Base-by-base conservation (phyloP, 2,113 vertebrate species). In the Ptilonorhynchus violaceus region DNA sequence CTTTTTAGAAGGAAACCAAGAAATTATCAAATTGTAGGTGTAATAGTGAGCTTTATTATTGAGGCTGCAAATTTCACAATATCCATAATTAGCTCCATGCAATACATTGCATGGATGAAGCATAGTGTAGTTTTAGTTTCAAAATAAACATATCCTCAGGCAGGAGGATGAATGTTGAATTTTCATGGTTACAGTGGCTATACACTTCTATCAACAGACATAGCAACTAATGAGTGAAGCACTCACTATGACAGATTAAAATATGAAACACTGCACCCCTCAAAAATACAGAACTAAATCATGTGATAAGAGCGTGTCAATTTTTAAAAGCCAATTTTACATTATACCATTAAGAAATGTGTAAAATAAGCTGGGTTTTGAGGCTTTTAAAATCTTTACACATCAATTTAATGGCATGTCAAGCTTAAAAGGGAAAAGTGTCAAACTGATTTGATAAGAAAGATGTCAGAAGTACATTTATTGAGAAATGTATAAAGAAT, bases 331-430 rank as follows among this genome's bases (percentile, higher is more conserved):
- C 37, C 44, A 75, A 52, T 96, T 96, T 91, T 94, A 85, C n/a
- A 80, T 95, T 91, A 60, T 81, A 76, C 15, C 30, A 64, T 93
- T 97, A 92, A 94, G 70, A 66, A 84, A 60, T 52, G n/a, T 80
- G 68, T 95, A 93, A 96, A 96, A 96, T 92, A 92, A 80, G 20
- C 47, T 79, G 25, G 18, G 24, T 42, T 78, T 28, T 74, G 52
- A 83, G 46, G 73, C 49, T 92, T 95, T 96, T 67, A 59, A 84
- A 92, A 89, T 89, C 88, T 89, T 95, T 96, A 86, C 66, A 69
- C 58, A 93, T 89, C 53, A 83, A 6, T 93, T 97, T 96, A 93
- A 94, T 89, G 23, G 18, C 53, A 28, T 60, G 22, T 95, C 77
- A 96, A 53, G 13, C 33, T 81, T 92, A 42, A 95, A 88, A 80